Percentiles rank a stretch among this genome's conserved stretches.
Evolutionary conservation across 2,888 invertebrate genomes (phyloP).

Genomic region (Arctia plantaginis): DNA sequence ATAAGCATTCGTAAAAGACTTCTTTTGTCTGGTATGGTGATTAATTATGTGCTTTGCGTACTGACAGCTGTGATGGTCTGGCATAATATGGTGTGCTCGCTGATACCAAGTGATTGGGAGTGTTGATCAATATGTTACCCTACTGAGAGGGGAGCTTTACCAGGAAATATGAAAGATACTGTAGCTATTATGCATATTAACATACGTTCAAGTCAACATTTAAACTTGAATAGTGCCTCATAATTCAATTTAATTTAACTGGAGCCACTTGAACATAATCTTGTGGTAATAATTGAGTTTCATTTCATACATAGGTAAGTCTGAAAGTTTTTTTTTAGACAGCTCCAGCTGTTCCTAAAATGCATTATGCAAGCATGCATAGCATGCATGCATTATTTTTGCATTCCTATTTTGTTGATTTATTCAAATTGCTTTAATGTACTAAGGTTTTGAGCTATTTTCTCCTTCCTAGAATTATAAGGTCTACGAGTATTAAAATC

Average conservation of each 20-base stretch:
- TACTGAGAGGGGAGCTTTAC: conserved; percentile 3
- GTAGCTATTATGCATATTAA: background rate
- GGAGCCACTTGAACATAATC: background rate
- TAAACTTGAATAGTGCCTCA: background rate
- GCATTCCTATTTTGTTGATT: too few relatives aligned
- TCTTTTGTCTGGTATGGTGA: conserved; percentile 56
- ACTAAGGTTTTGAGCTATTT: background rate
- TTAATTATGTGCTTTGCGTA: conserved; percentile 60
- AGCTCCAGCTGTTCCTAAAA: background rate
- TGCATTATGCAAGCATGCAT: too few relatives aligned
- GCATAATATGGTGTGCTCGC: conserved; percentile 30
- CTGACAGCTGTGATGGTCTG: conserved; percentile 46
- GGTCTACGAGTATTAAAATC: background rate
- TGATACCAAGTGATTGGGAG: conserved; percentile 47
- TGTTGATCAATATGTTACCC: conserved; percentile 20
- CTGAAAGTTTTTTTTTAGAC: background rate
- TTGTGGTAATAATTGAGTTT: background rate
- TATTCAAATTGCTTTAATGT: background rate
- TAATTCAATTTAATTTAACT: background rate
- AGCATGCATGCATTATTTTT: too few relatives aligned
- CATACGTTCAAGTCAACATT: background rate
- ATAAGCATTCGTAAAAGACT: conserved; percentile 55
- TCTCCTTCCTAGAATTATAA: background rate
- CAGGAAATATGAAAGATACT: background rate
- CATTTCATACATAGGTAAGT: too few relatives aligned